Evolutionary conservation across 2,113 vertebrate genomes (phyloP), one percentile per base, ranked within the genome.

Genomic region (Hylia prasina): DNA sequence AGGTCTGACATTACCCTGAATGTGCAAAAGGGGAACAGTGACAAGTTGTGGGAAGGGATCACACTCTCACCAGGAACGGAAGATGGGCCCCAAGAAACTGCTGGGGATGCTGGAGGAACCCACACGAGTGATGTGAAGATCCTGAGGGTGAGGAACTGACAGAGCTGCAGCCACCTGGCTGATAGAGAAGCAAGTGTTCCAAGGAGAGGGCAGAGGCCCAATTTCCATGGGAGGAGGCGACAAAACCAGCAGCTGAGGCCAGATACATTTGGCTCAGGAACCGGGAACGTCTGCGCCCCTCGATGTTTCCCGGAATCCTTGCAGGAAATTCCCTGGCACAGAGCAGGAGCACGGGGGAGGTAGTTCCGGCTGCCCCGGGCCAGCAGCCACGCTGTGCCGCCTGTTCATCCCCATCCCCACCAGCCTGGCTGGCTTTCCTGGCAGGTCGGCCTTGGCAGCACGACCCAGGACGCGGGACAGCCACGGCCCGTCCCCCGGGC

Each of bases 401-500:
- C 78, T 9, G 10, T 13, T 78, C 82, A 15, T 6, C 40, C 54
- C 65, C 69, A 6, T 20, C 57, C 4, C 40, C 85, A 11, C 1
- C 58, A 82, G 50, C 64, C 45, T 7, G 53, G 9, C 28, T 1
- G 77, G 8, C 33, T 39, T 35, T 64, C 40, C 88, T 3, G 72
- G 44, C 61, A 18, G 57, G 21, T 1, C 5, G 37, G 60, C 56
- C 45, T 75, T 18, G 76, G 87, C 51, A 33, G 42, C 42, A 2
- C 4, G 17, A 5, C 53, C 66, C 63, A 6, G 25, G 77, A 15
- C 65, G 10, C 2, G 2, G 33, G 50, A 11, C 20, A 7, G 35
- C 45, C 75, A 0, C 0, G 10, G 30, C 21, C 35, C 0, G 76
- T 68, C 18, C 81, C 50, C 79, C 2, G 1, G n/a, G 60, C 4